Base-by-base conservation (phyloP, 1,140 invertebrate genomes). In the Pseudomyrmex gracilis region DNA sequence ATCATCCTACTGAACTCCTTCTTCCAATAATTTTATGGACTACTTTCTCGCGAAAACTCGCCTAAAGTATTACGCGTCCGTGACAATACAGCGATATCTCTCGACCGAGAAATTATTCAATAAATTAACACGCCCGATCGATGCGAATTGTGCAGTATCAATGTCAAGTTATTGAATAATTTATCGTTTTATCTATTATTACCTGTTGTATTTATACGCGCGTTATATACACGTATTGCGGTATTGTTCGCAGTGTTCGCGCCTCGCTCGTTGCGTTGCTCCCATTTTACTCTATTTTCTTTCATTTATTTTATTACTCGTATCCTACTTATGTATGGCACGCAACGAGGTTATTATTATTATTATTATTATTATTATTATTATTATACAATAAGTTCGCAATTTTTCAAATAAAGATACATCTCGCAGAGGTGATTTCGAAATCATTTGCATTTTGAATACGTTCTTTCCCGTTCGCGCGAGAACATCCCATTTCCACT, bases 1-100 rank as follows among this genome's bases (percentile, higher is more conserved):
- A 45, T 67, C 74, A 77, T 67, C 51, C 74, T 77, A 77, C 13
- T 77, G 51, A 77, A 57, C 34, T 78, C 51, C 63, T 68, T 68
- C 15, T 17, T 78, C 49, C 49, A 45, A 34, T n/a, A 45, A 47
- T 45, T 45, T 45, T 13, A 45, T 24, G 17, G 15, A 8, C 51
- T 64, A 78, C 74, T 78, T 78, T 67, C 61, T 53, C 49, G 61
- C 17, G 17, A 66, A 22, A 77, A 64, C 47, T 66, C 8, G n/a
- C 12, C 34, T 34, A 0, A n/a, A n/a, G 45, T 45, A 43, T 7
- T 5, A 1, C 47, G 34, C 34, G 34, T 45, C 68, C 45, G 22
- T 67, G 49, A 66, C 49, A 76, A 76, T 76, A 34, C 74, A 45
- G 34, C 51, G 45, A n/a, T n/a, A n/a, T 1, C 43, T 67, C 2